These are phyloP conservation scores for Petrophora chlorosata DNA, from an alignment of 2,888 invertebrate species.

Conservation along the genomic window DNA sequence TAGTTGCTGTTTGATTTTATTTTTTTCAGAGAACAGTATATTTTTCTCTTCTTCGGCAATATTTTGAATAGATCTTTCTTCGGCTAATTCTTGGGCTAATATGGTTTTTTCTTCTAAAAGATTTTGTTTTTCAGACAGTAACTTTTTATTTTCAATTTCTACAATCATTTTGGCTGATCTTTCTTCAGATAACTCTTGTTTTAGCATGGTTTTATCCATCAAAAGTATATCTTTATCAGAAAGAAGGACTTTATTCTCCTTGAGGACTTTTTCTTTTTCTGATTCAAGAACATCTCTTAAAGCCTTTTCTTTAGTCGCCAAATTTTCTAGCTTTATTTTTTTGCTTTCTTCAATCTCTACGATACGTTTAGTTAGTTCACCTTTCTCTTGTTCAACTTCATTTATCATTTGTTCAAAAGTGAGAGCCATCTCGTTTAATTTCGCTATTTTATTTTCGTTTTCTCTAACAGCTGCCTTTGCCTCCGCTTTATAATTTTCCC, in stretches of 20 bases:
- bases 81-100: conserved; percentile 6
- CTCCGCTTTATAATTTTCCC: conserved; percentile 49
- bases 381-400: conserved; percentile 16
- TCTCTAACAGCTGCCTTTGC: conserved; percentile 39
- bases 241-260: conserved; percentile 14
- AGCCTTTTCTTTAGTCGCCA: conserved; percentile 23
- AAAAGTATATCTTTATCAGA: conserved; percentile 20
- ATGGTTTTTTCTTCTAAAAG: conserved; percentile 1
- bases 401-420: conserved; percentile 14
- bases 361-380: conserved; percentile 22
- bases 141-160: conserved; percentile 33
- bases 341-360: conserved; percentile 29
- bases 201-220: background rate
- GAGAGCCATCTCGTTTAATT: conserved; percentile 30
- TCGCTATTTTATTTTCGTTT: conserved; percentile 42
- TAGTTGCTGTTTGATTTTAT: conserved; percentile 32
- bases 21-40: conserved; percentile 29
- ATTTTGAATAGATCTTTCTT: background rate
- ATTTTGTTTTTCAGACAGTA: conserved; percentile 31
- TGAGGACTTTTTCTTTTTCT: conserved; percentile 26
- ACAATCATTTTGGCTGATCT: background rate
- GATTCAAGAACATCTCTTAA: conserved; percentile 24
- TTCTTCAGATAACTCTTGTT: conserved; percentile 8
- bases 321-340: conserved; percentile 24
- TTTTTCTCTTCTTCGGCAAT: conserved; percentile 33